Evolutionary conservation across 2,113 vertebrate genomes (phyloP), one percentile per base, ranked within the genome.

Genomic region (Platysternon megacephalum): DNA sequence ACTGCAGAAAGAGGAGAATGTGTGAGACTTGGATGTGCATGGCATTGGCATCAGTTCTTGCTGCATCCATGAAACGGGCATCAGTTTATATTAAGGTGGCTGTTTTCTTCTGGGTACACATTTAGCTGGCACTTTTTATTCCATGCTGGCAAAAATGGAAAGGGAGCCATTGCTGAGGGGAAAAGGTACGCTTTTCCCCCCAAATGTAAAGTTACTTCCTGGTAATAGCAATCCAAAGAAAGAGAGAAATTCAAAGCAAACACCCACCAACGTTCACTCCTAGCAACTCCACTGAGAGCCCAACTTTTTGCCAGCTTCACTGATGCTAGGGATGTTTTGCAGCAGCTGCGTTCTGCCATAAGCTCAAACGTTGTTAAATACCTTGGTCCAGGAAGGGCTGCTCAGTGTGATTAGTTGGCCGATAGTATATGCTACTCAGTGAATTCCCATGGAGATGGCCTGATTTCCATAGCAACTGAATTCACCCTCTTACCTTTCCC

Each of bases 401-500:
- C 91, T 97, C 86, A 61, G 89, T 90, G 86, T 97, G 95, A 96
- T 96, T 96, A 97, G 95, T 87, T 94, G 93, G 91, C 90, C 97
- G 97, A 94, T 95, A 96, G 93, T 86, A 97, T 95, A 97, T 80
- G 93, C 88, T 94, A 51, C 86, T 96, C 95, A 85, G 89, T 93
- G 91, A 98, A 98, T 98, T 97, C 97, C 97, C 97, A 96, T 95
- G 95, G 97, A 97, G 97, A 98, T 97, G 95, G 93, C 82, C 96
- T 94, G 87, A 98, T 97, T 98, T 97, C 97, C 97, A 98, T 98
- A 97, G 97, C 97, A 98, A 98, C 97, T 96, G 94, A 87, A 96
- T 95, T 96, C 80, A 94, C 61, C 85, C 84, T 78, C 91, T 95
- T 96, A 88, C 89, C 87, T 96, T 98, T 97, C 81, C 79, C 42